Base-by-base conservation (phyloP, 2,888 invertebrate genomes). In the Holacanthella duospinosa region DNA sequence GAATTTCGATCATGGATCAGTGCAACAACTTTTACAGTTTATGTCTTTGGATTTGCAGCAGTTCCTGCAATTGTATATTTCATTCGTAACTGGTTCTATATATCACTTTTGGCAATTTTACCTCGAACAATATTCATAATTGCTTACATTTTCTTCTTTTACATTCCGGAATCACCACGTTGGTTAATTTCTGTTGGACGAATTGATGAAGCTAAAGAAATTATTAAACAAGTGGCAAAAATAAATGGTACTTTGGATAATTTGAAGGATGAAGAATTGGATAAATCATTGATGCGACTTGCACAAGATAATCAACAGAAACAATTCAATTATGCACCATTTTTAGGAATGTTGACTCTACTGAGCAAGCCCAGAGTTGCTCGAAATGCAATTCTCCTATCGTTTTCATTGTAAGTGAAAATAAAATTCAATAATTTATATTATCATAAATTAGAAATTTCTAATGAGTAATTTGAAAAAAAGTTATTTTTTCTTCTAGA, bases 101-200 rank as follows among this genome's bases (percentile, higher is more conserved):
- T 48, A n/a, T 9, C 19, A 9, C 48, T 48, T 4, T 16, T 48
- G 4, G 21, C 48, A n/a, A 9, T 21, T 4, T 4, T 48, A 16
- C 48, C 48, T 21, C 12, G 4, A 48, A 21, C 48, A 21, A 4
- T 48, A 21, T 48, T 48, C 48, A 9, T 48, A 9, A 21, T 21
- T n/a, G 12, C 4, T 4, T 48, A 48, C 21, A 48, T 48, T 21
- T n/a, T 21, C 12, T 48, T 48, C 21, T 9, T 9, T 21, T 48
- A 48, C 48, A 48, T 48, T 21, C 48, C 48, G 19, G 74, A 74
- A 55, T 73, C 72, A 19, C 73, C 73, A 1, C 63, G 74, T 2
- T 75, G 75, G 75, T 58, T 74, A 1, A 59, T 74, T 21, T 69
- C 71, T 1, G 63, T 68, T 29, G 72, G 72, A n/a, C 67, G 62